Base-by-base conservation (phyloP, 37 sponge, comb jelly and placozoan species). In the Trichoplax adhaerens region DNA sequence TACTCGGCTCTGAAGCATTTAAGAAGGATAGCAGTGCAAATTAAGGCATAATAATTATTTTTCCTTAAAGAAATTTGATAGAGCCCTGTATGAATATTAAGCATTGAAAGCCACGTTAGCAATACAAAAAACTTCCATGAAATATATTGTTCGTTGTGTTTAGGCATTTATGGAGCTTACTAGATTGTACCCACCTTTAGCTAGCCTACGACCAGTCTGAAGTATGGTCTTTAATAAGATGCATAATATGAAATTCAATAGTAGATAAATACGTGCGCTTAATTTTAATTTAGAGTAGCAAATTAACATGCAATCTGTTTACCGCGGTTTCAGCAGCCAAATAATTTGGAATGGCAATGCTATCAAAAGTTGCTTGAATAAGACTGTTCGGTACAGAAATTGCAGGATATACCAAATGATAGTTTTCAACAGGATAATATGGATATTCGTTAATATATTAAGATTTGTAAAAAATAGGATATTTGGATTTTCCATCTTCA, bases 361-460 rank as follows among this genome's bases (percentile, higher is more conserved):
- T 87, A 48, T 93, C 99, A 1, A 98, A 84, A 60, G 83, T 73
- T 7, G 99, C 87, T 72, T 98, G 99, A 1, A 98, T 84, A 1
- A 98, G 78, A 80, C 91, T 91, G 53, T 1, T 29, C 29, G 29
- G 29, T 29, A 29, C 29, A 29, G 29, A 29, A 29, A 29, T 29
- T 29, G 29, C 29, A 29, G 29, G 29, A 29, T 29, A 29, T 29
- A 29, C 29, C 29, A 29, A 29, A 29, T 29, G 29, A 29, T 29
- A 29, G 29, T 29, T 29, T 29, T 29, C 29, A 29, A 29, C 29
- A 29, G 29, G 29, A 29, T 29, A 29, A 29, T 29, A 29, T 29
- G 29, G 29, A 29, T 29, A 29, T 29, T 29, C 29, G 29, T 29
- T 29, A 29, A 29, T 29, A 29, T 29, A 29, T 29, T 29, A 29